These are phyloP conservation scores for Helicoverpa zea DNA, from an alignment of 1,140 invertebrate species.

Conservation along the genomic window DNA sequence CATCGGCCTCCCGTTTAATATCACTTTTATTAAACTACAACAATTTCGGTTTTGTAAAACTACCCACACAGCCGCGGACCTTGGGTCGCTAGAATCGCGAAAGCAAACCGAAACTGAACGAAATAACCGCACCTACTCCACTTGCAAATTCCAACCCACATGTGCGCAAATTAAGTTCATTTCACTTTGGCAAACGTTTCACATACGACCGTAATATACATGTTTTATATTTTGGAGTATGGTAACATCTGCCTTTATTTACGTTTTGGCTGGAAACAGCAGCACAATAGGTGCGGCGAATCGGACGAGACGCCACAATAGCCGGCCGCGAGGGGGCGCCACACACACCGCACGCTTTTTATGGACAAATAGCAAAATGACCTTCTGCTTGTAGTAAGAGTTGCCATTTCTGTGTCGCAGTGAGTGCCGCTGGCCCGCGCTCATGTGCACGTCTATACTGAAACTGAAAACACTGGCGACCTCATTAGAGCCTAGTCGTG, in stretches of 20 bases:
- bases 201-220: slow-evolving; percentile 51
- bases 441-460: not conserved
- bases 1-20: slow-evolving; percentile 76
- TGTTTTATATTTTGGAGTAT: slow-evolving; percentile 77
- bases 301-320: slow-evolving; percentile 75
- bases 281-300: slow-evolving; percentile 81
- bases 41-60: slow-evolving; percentile 84
- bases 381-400: slow-evolving; percentile 56
- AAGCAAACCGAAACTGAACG: slow-evolving; percentile 45
- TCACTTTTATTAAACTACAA: slow-evolving; percentile 81
- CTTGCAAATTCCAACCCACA: slow-evolving; percentile 41
- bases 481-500: not conserved
- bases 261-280: slow-evolving; percentile 82
- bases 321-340: slow-evolving; percentile 52
- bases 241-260: slow-evolving; percentile 86
- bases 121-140: slow-evolving; percentile 8
- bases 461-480: not conserved
- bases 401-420: slow-evolving; percentile 15
- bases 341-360: slow-evolving; percentile 61
- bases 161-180: slow-evolving; percentile 41
- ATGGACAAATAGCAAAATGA: slow-evolving; percentile 71
- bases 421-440: too few species aligned
- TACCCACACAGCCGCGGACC: slow-evolving; percentile 77
- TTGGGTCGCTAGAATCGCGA: slow-evolving; percentile 62
- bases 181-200: slow-evolving; percentile 44